Evolutionary conservation across 2,888 invertebrate species (phyloP).

Genomic region (Lycophotia porphyrea): DNA sequence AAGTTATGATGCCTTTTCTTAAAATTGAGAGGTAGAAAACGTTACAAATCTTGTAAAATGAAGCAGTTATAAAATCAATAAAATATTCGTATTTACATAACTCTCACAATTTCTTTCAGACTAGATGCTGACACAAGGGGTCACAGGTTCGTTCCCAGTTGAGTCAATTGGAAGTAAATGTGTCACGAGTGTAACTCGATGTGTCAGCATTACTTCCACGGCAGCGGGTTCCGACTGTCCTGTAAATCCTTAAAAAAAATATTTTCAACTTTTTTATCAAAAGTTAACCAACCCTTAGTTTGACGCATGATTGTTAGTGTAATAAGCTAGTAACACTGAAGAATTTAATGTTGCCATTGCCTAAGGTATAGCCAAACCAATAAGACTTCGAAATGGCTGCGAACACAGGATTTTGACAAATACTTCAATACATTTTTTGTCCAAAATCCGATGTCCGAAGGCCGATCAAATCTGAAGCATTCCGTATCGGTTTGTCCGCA

Average conservation of each 20-base stretch:
- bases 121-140: conserved; percentile 59
- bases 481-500: background rate
- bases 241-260: background rate
- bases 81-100: conserved; percentile 63
- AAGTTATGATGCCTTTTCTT: background rate
- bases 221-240: conserved; percentile 48
- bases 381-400: background rate
- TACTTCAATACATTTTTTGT: background rate
- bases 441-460: background rate
- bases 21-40: conserved; percentile 22
- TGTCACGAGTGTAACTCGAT: conserved; percentile 29
- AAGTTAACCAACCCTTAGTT: background rate
- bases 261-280: background rate
- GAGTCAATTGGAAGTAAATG: conserved; percentile 17
- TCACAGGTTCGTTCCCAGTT: conserved; percentile 33
- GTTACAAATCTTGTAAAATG: conserved; percentile 11
- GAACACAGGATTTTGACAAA: background rate
- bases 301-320: conserved; percentile 6
- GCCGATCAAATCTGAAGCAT: background rate
- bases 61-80: conserved; percentile 41
- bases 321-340: background rate
- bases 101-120: conserved; percentile 54
- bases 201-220: conserved; percentile 41
- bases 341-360: conserved; percentile 13
- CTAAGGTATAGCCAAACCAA: background rate